Evolutionary conservation across 1,140 invertebrate genomes (phyloP).

Genomic region (Leptinotarsa lineolata): DNA sequence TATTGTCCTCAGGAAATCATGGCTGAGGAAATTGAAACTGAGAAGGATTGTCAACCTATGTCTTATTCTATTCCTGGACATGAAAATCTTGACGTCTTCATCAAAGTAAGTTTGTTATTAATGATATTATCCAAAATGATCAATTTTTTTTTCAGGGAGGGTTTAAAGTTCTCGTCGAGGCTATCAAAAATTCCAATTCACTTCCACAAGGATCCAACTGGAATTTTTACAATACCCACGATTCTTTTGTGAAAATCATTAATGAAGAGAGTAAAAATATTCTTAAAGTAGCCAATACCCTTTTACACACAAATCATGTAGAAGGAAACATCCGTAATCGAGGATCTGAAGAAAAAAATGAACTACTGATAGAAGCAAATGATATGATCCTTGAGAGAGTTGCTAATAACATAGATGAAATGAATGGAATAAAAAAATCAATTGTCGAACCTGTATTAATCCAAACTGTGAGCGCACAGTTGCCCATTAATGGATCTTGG

Average conservation of each 20-base stretch:
- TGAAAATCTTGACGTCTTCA: conserved; percentile 47
- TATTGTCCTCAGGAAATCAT: neutral
- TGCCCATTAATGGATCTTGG: conserved; percentile 53
- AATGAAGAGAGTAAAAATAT: conserved; percentile 63
- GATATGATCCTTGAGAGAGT: conserved; percentile 81
- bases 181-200: conserved; percentile 69
- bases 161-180: conserved; percentile 63
- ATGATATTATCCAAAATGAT: conserved; percentile 31
- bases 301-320: conserved; percentile 66
- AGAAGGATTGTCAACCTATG: neutral
- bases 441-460: conserved; percentile 59
- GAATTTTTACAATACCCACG: conserved; percentile 71
- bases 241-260: conserved; percentile 68
- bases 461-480: conserved; percentile 51
- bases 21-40: neutral
- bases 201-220: conserved; percentile 71
- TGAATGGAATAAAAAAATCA: conserved; percentile 66
- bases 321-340: conserved; percentile 63
- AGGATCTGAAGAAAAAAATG: conserved; percentile 73
- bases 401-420: conserved; percentile 73
- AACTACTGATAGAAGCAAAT: conserved; percentile 75
- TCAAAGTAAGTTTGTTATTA: conserved; percentile 45
- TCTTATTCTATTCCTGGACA: conserved; percentile 36
- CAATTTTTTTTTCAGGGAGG: conserved; percentile 57
- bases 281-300: conserved; percentile 59